These are phyloP conservation scores for Pegoplata infirma DNA, from an alignment of 2,888 invertebrate genomes.

Conservation along the genomic window DNA sequence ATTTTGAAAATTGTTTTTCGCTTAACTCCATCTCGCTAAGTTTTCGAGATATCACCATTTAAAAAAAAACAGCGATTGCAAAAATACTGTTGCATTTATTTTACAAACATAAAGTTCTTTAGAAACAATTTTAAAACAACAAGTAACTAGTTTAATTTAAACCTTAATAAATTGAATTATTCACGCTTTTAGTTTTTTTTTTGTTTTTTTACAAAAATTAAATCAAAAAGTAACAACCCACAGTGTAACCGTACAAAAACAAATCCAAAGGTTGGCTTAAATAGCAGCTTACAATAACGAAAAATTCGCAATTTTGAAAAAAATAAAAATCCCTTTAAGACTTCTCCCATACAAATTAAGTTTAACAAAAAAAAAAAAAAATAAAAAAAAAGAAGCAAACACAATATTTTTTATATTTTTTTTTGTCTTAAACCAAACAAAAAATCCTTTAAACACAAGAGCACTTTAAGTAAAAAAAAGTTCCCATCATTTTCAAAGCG, in stretches of 20 bases:
- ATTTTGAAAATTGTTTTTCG: no score
- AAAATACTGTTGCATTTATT: no score
- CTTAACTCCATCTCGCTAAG: no score
- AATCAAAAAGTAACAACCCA: conserved; percentile 48
- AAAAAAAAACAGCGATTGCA: no score
- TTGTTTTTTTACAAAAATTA: conserved; percentile 21
- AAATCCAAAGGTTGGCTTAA: background rate
- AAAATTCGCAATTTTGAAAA: conserved; percentile 3
- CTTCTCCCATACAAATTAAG: conserved; percentile 52
- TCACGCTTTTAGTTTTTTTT: conserved; percentile 42
- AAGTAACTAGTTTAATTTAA: conserved; percentile 19
- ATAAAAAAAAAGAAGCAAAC: conserved; percentile 46
- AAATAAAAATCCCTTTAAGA: conserved; percentile 28
- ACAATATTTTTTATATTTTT: conserved; percentile 28
- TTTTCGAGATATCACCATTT: no score
- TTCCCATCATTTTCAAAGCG: conserved; percentile 62
- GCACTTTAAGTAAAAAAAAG: conserved; percentile 45
- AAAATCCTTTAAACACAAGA: conserved; percentile 55
- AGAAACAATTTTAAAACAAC: conserved; percentile 36
- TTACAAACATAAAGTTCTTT: no score
- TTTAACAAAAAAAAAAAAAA: conserved; percentile 40
- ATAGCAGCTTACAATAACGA: conserved; percentile 31
- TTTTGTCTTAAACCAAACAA: conserved; percentile 3
- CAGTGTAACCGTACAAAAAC: conserved; percentile 22
- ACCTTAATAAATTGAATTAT: conserved; percentile 47